phyloP scores from a whole-genome alignment of 1,140 invertebrate species.

The Drosophila lacteicornis region DNA sequence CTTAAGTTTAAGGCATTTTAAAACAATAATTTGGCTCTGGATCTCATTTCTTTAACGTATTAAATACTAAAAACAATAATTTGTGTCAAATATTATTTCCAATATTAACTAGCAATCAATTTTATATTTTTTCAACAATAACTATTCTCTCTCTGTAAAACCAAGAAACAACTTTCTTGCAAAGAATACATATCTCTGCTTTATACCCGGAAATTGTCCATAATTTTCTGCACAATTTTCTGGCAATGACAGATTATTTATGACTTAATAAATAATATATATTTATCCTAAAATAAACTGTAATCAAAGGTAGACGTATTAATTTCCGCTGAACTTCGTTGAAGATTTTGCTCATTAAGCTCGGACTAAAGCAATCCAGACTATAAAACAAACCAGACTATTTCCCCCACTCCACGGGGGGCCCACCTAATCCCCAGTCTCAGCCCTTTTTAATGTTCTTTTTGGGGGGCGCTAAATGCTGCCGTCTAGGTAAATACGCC shows the following conservation, averaged over 20 bases:
- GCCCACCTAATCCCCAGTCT: constrained; percentile 19
- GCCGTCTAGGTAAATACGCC: constrained; percentile 71
- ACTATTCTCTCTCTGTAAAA: constrained; percentile 5
- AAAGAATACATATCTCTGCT: constrained; percentile 26
- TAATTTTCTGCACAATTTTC: constrained; percentile 22
- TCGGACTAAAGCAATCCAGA: constrained; percentile 21
- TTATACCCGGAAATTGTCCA: constrained; percentile 28
- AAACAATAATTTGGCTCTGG: no score
- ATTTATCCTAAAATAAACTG: not conserved
- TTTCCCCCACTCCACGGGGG: not conserved
- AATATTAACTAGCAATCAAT: no score
- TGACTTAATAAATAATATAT: constrained; percentile 5
- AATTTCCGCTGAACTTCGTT: constrained; percentile 23
- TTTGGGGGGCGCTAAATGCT: constrained; percentile 56
- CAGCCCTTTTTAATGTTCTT: constrained; percentile 51
- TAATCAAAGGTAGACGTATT: constrained; percentile 22
- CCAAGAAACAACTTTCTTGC: constrained; percentile 6
- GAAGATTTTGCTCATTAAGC: constrained; percentile 48
- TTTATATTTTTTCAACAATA: not conserved
- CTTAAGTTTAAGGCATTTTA: no score
- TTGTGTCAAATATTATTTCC: no score
- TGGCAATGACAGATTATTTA: constrained; percentile 22
- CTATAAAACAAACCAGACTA: constrained; percentile 10
- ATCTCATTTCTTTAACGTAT: not conserved
- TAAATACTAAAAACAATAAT: no score